These are phyloP conservation scores for Rhinoderma darwinii DNA, from an alignment of 2,113 vertebrate species.

Conservation along the genomic window DNA sequence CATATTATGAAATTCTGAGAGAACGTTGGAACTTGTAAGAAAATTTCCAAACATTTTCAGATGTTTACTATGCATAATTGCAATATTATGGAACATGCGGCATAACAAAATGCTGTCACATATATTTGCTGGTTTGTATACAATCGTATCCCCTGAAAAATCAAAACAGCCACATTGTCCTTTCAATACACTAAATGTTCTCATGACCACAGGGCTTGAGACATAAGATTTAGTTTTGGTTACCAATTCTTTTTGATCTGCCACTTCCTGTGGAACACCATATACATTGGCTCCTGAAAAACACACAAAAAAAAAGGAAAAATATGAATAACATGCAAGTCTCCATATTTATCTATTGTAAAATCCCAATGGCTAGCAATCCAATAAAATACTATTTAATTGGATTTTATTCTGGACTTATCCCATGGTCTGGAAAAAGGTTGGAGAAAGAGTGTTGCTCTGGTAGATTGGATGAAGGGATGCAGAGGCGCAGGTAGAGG, in stretches of 20 bases:
- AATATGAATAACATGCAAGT: not conserved
- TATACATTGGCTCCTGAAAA: not conserved
- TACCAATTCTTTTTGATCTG: not conserved
- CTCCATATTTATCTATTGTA: not conserved
- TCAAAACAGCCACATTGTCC: constrained; percentile 19
- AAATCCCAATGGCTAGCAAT: not conserved
- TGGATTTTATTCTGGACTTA: no score
- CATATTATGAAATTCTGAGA: not conserved
- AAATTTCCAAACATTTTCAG: not conserved
- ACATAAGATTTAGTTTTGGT: not conserved
- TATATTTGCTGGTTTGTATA: constrained; percentile 1
- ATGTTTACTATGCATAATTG: not conserved
- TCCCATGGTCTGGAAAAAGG: not conserved
- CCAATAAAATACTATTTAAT: no score
- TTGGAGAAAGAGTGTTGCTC: no score
- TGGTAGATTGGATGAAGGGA: no score
- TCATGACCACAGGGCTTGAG: not conserved
- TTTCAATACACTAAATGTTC: not conserved
- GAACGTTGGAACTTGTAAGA: not conserved
- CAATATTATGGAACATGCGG: constrained; percentile 20
- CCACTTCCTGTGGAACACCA: not conserved
- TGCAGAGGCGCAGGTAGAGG: no score
- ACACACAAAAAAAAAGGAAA: not conserved
- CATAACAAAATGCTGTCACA: constrained; percentile 36
- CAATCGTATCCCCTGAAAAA: not conserved